Evolutionary conservation across 2,888 invertebrate genomes (phyloP).

Genomic region (Stenolophus ochropezus): DNA sequence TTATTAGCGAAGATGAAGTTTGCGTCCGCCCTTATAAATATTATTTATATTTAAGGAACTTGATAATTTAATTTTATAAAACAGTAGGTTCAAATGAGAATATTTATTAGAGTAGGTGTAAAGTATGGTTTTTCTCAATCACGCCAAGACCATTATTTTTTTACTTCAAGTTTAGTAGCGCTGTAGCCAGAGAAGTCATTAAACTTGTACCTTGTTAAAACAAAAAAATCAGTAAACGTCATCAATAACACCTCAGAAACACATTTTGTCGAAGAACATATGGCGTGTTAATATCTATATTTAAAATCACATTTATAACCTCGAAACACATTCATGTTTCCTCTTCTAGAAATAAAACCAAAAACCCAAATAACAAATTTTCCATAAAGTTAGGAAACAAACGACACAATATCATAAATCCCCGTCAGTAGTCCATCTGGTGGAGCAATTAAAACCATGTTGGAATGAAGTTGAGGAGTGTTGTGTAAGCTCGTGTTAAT

Average conservation of each 20-base stretch:
- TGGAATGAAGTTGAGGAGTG: slow-evolving; percentile 5
- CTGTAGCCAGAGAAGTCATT: slow-evolving; percentile 3
- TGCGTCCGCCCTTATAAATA: too few relatives aligned
- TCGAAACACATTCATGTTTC: slow-evolving; percentile 1
- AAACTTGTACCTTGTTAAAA: neutral
- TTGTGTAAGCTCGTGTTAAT: slow-evolving; percentile 4
- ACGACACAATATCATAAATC: slow-evolving; percentile 17
- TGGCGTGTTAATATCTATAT: slow-evolving; percentile 34
- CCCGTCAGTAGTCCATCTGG: slow-evolving; percentile 29
- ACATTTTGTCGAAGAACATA: slow-evolving; percentile 36
- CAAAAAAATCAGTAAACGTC: slow-evolving; percentile 8
- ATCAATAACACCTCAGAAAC: slow-evolving; percentile 34
- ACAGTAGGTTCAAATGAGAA: too few relatives aligned
- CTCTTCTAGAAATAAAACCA: slow-evolving; percentile 12
- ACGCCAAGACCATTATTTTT: neutral
- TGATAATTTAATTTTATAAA: too few relatives aligned
- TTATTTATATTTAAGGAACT: too few relatives aligned
- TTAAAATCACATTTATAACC: slow-evolving; percentile 37
- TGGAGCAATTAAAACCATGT: slow-evolving; percentile 18
- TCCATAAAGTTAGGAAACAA: slow-evolving; percentile 19
- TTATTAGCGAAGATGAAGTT: too few relatives aligned
- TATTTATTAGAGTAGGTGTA: too few relatives aligned
- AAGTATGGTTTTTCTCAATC: neutral
- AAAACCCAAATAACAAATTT: slow-evolving; percentile 24
- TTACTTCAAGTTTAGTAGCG: neutral